Evolutionary conservation across 1,140 invertebrate genomes (phyloP).

Genomic region (Pseudomyrmex cubaensis): DNA sequence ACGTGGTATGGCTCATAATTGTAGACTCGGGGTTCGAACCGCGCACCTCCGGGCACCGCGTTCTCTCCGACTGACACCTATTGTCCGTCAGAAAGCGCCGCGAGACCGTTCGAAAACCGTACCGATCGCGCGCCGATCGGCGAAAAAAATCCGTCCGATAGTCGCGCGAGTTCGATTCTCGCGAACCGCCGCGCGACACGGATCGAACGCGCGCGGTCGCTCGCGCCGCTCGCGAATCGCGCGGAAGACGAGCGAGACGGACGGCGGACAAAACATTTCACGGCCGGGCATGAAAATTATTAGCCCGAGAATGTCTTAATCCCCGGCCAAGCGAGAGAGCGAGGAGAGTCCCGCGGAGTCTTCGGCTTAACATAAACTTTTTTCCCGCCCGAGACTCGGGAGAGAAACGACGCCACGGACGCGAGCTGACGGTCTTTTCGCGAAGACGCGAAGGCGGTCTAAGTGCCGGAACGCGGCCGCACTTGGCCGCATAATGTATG

Average conservation of each 20-base stretch:
- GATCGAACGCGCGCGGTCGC: neutral
- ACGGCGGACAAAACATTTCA: constrained; percentile 79
- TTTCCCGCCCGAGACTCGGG: constrained; percentile 41
- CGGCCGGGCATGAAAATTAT: constrained; percentile 80
- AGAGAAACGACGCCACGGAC: constrained; percentile 47
- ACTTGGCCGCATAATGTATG: constrained; percentile 66
- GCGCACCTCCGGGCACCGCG: constrained; percentile 78
- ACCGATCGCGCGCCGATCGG: neutral
- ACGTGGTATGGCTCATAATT: constrained; percentile 85
- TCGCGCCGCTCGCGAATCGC: neutral
- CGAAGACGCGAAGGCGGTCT: constrained; percentile 20
- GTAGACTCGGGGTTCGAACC: constrained; percentile 79
- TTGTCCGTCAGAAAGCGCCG: constrained; percentile 78
- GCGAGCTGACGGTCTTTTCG: constrained; percentile 35
- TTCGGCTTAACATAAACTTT: constrained; percentile 75
- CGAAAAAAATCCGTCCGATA: neutral
- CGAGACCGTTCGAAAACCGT: neutral
- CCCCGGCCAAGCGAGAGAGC: constrained; percentile 55
- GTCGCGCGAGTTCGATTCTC: neutral
- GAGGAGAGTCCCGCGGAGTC: constrained; percentile 59
- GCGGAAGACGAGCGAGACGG: neutral
- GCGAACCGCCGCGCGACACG: neutral
- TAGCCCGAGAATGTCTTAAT: constrained; percentile 84
- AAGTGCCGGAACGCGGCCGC: constrained; percentile 60
- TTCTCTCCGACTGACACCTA: constrained; percentile 77